Conservation (phyloP, 2,797 vertebrate genomes). For the Myiothlypis chrysogaster region DNA sequence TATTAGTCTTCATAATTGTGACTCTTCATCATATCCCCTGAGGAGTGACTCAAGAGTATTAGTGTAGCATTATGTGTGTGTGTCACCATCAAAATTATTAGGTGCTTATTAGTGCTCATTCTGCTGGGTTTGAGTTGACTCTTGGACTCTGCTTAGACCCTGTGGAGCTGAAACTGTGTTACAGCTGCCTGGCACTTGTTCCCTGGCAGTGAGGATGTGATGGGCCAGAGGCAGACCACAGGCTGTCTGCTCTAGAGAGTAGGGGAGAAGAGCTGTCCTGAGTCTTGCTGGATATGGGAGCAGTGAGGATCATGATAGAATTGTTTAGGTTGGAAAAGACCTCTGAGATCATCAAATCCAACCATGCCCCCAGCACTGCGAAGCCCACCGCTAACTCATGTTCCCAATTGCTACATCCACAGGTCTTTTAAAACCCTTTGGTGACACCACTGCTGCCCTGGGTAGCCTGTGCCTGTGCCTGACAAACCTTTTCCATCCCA, state of each 20-base stretch:
- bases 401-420: background rate
- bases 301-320: background rate
- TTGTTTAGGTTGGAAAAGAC: background rate
- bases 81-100: background rate
- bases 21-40: background rate
- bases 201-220: accelerated
- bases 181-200: background rate
- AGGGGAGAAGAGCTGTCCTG: accelerated
- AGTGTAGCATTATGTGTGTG: background rate
- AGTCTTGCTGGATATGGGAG: background rate
- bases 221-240: background rate
- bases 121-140: background rate
- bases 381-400: background rate
- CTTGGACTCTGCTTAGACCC: background rate
- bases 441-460: background rate
- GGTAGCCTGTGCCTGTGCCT: background rate
- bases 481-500: background rate
- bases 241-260: background rate
- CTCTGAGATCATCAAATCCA: background rate
- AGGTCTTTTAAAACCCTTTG: background rate
- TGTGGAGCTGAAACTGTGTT: background rate
- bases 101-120: background rate
- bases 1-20: background rate
- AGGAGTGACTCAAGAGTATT: background rate
- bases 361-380: background rate